These are phyloP conservation scores for Sphinx pinastri DNA, from an alignment of 2,888 invertebrate genomes.

Conservation along the genomic window DNA sequence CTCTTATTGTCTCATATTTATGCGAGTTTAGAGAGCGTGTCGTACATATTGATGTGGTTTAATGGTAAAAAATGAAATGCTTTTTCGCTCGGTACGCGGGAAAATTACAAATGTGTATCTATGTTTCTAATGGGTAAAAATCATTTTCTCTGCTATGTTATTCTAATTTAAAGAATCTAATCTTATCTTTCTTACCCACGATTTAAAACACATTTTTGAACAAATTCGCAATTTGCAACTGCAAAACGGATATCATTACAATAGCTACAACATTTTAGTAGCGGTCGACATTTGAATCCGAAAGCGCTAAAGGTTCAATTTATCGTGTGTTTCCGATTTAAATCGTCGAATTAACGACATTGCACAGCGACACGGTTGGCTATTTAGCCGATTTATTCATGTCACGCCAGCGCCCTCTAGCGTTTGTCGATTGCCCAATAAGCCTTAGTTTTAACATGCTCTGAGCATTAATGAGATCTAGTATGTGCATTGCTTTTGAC, in stretches of 20 bases:
- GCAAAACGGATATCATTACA: background rate
- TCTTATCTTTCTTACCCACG: background rate
- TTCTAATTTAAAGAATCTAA: background rate
- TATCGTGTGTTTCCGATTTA: slow-evolving; percentile 80
- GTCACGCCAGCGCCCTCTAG: slow-evolving; percentile 38
- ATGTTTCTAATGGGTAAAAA: too few species aligned
- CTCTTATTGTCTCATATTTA: slow-evolving; percentile 56
- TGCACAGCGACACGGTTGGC: slow-evolving; percentile 54
- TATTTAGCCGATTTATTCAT: slow-evolving; percentile 69
- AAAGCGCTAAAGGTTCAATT: slow-evolving; percentile 74
- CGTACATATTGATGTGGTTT: background rate
- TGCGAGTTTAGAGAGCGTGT: background rate
- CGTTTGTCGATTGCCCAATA: slow-evolving; percentile 11
- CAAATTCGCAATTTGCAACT: background rate
- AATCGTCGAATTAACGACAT: slow-evolving; percentile 79
- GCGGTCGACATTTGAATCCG: slow-evolving; percentile 63
- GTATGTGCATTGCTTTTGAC: background rate
- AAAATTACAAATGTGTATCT: background rate
- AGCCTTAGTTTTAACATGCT: slow-evolving; percentile 5
- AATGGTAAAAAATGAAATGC: background rate
- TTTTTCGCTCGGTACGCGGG: background rate
- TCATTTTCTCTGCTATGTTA: too few species aligned
- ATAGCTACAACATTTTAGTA: slow-evolving; percentile 48
- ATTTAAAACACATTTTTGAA: background rate
- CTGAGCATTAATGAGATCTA: background rate